Conservation (phyloP, 2,797 vertebrate genomes). For the Harpagifer antarcticus region DNA sequence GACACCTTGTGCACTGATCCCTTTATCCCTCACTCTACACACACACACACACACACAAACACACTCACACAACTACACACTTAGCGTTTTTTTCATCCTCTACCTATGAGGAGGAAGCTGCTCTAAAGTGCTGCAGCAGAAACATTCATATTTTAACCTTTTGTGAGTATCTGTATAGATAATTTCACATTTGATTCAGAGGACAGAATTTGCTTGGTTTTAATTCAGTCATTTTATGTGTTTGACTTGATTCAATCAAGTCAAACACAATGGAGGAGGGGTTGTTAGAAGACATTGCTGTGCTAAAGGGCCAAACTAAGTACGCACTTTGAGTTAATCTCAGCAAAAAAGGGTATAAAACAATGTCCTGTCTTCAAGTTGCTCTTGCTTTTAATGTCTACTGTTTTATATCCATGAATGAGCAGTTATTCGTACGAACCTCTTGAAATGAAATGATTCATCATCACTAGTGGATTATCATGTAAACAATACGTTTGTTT, state of each 20-base stretch:
- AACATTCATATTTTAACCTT: neutral
- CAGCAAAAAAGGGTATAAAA: too few species aligned
- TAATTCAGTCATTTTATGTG: neutral
- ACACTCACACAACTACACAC: constrained; percentile 5
- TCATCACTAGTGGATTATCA: neutral
- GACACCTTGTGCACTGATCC: constrained; percentile 69
- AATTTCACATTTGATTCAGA: neutral
- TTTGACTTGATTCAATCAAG: too few species aligned
- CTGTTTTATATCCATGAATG: too few species aligned
- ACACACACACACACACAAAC: constrained; percentile 2
- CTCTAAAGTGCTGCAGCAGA: neutral
- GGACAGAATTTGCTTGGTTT: neutral
- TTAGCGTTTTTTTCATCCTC: constrained; percentile 4
- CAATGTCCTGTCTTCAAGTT: neutral
- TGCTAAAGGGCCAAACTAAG: neutral
- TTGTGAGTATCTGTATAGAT: neutral
- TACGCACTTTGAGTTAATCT: too few species aligned
- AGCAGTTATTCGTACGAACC: neutral
- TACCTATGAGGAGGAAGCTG: neutral
- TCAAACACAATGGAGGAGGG: too few species aligned
- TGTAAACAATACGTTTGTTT: neutral
- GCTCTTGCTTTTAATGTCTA: neutral
- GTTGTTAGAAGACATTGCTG: too few species aligned
- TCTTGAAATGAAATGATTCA: neutral
- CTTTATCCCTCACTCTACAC: constrained; percentile 63